phyloP scores from a whole-genome alignment of 2,888 invertebrate species.

The Agapostemon virescens region DNA sequence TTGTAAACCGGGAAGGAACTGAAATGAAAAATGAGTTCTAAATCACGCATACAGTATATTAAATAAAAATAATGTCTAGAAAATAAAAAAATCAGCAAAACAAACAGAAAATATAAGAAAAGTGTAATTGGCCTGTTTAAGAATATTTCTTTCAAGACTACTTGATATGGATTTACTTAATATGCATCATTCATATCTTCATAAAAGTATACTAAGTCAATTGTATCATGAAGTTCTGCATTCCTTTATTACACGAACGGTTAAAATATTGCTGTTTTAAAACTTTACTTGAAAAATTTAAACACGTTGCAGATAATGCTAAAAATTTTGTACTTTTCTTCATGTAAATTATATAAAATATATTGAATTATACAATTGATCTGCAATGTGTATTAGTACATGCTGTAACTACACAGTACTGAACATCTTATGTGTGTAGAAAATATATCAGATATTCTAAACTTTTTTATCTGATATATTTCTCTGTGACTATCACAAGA shows the following conservation, averaged over 20 bases:
- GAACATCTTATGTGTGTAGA: conserved; percentile 39
- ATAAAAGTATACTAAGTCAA: conserved; percentile 35
- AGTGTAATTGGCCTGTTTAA: conserved; percentile 15
- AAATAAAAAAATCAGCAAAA: conserved; percentile 14
- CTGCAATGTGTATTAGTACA: conserved; percentile 63
- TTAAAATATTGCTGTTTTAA: conserved; percentile 26
- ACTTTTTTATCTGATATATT: conserved; percentile 63
- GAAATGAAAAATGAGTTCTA: conserved; percentile 70
- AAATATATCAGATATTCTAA: conserved; percentile 65
- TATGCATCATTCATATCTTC: conserved; percentile 36
- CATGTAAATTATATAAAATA: neutral
- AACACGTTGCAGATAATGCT: conserved; percentile 29
- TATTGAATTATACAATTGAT: conserved; percentile 15
- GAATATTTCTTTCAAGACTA: conserved; percentile 35
- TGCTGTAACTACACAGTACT: conserved; percentile 71
- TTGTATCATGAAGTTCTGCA: conserved; percentile 40
- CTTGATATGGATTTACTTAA: conserved; percentile 46
- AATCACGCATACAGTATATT: conserved; percentile 58
- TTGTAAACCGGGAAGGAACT: conserved; percentile 74
- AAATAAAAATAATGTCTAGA: conserved; percentile 23
- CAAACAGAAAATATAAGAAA: conserved; percentile 29
- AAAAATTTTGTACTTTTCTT: neutral
- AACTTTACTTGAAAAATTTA: conserved; percentile 16
- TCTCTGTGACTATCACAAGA: conserved; percentile 63
- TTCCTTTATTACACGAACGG: conserved; percentile 25